Evolutionary conservation across 2,797 vertebrate species (phyloP).

Genomic region (Thripadectes ignobilis): DNA sequence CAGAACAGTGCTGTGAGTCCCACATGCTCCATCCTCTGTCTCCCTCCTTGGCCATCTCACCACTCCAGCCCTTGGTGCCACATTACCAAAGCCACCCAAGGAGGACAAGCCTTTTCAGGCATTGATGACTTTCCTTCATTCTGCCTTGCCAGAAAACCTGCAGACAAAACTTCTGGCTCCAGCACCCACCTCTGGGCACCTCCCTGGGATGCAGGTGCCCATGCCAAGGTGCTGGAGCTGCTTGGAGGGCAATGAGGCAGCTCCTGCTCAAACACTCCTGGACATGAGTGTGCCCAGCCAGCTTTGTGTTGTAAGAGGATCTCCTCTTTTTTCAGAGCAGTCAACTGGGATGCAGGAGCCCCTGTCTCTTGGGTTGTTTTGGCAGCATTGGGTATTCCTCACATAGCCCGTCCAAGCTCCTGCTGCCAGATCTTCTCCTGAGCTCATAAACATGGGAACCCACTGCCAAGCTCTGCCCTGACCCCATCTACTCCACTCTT

Average conservation of each 20-base stretch:
- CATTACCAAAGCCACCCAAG: not conserved
- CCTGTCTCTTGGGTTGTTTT: accelerated
- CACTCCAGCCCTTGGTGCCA: not conserved
- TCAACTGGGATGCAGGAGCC: not conserved
- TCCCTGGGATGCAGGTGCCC: not conserved
- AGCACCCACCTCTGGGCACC: not conserved
- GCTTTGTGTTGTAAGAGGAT: not conserved
- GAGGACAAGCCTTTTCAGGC: conserved; percentile 42
- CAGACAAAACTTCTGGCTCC: conserved; percentile 43
- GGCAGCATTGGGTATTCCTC: not conserved
- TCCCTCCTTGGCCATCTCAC: not conserved
- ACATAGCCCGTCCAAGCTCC: not conserved
- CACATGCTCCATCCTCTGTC: not conserved
- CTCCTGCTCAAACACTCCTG: no score
- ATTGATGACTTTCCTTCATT: not conserved
- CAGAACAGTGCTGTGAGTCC: not conserved
- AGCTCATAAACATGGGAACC: not conserved
- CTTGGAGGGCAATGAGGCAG: not conserved
- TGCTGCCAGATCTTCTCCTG: not conserved
- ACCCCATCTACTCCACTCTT: not conserved
- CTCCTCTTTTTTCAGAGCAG: not conserved
- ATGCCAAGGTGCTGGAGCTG: not conserved
- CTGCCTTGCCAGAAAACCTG: conserved; percentile 32
- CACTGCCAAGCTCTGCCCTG: not conserved
- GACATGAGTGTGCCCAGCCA: not conserved